Base-by-base conservation (phyloP, 2,888 invertebrate genomes). In the Syrista parreyssii region DNA sequence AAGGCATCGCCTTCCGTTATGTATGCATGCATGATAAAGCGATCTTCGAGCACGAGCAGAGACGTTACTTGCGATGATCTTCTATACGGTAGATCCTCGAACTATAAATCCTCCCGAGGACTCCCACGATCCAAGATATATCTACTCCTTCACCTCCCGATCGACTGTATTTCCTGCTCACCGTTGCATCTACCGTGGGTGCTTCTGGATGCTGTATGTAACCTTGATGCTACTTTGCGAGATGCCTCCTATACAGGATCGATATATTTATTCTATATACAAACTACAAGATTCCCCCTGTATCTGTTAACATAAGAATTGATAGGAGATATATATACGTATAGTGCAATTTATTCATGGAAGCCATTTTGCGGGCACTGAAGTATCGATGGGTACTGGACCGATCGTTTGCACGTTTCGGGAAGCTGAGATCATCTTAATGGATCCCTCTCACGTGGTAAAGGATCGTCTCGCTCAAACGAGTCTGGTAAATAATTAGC, bases 111-210 rank as follows among this genome's bases (percentile, higher is more conserved):
- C 83, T 82, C 79, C 73, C 71, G 76, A 80, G 79, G 81, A 86
- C 86, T 88, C 86, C 87, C 87, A 87, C 87, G 86, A 86, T 86
- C 80, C 76, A 68, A 80, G 85, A 84, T 84, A 78, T 79, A 81
- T 79, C 79, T 80, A 35, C 31, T 76, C 23, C 72, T 73, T 36
- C 68, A 34, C 76, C 78, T 82, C 81, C 82, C 85, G 86, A 84
- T 84, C 81, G 84, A 83, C 82, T 84, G 82, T 82, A 84, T 85
- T 87, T 87, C 84, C 87, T 85, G 84, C 84, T 87, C 84, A 85
- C 87, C 79, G 86, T 85, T 78, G 78, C 80, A 85, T 84, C 83
- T 81, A 84, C 82, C 82, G 32, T 33, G 81, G 82, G 80, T 78
- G 84, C 83, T 86, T 82, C 84, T 84, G 55, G 55, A 55, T 55